A percentile compares a stretch with the other conserved stretches of the same genome.
phyloP scores from a whole-genome alignment of 1,140 invertebrate genomes.

The Melanaphis sacchari region DNA sequence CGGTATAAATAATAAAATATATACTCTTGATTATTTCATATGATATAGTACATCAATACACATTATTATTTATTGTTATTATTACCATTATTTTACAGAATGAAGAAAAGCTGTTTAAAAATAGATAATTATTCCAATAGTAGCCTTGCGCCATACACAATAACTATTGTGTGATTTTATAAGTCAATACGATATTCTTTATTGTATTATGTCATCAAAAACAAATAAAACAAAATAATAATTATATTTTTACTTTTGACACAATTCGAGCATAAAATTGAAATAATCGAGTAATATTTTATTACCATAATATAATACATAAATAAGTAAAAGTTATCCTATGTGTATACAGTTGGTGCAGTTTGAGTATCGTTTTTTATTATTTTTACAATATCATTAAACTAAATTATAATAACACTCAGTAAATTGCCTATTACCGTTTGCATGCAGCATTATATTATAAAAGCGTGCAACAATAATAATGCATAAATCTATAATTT shows the following conservation, averaged over 20 bases:
- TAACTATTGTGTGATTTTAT: not conserved
- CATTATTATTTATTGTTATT: no score
- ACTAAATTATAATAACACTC: not conserved
- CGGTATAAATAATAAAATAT: not conserved
- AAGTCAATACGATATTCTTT: not conserved
- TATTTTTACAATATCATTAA: not conserved
- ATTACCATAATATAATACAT: not conserved
- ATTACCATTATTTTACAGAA: no score
- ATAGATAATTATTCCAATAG: no score
- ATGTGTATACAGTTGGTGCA: not conserved
- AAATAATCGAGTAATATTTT: conserved; percentile 13
- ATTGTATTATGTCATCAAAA: no score
- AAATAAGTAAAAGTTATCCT: not conserved
- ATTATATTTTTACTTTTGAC: not conserved
- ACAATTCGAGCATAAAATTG: not conserved
- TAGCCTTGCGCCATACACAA: no score
- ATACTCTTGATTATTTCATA: not conserved
- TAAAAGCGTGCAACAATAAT: not conserved
- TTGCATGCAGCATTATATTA: not conserved
- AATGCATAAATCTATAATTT: not conserved
- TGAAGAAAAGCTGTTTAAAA: no score
- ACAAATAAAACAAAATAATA: not conserved
- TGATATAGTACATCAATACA: no score
- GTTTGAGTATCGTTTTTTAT: not conserved
- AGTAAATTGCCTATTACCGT: not conserved